Evolutionary conservation across 2,888 invertebrate species (phyloP), one percentile per base, ranked within the genome.

Genomic region (Disparrhopalites patrizii): DNA sequence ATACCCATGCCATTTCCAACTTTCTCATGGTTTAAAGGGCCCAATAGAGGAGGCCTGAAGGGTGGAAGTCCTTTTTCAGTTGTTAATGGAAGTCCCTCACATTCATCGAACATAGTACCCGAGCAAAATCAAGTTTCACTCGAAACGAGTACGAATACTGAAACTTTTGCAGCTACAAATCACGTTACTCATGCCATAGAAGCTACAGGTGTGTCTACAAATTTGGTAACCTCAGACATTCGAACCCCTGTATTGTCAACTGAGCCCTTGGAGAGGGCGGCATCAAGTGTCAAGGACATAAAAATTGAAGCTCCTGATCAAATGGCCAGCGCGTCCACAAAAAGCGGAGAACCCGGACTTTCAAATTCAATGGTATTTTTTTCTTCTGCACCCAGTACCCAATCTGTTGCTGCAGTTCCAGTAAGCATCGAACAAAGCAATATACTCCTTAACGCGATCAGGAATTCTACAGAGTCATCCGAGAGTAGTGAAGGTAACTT

Each of bases 61-160:
- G 75, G 75, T 1, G 75, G 75, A 20, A 73, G 67, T 58, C 75
- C 75, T 1, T 74, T 73, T 58, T 73, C 74, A 1, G 73, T 75
- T 1, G 71, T 75, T 2, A 72, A 69, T 62, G 75, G 73, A 50
- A 70, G 64, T 43, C 67, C 68, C 13, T 62, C 71, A n/a, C 62
- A 69, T 27, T 66, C 62, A 13, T 57, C 64, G 27, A 38, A 43
- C 13, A 47, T 62, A 38, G 36, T 57, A 38, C 52, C 67, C 51
- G 60, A 60, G 27, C 57, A 68, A 30, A 55, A 40, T 15, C 31
- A 54, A 27, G n/a, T 31, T 25, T 20, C 36, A 3, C n/a, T 61
- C 2, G 57, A 57, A 15, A 62, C 23, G 28, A 62, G 36, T 27
- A 51, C 15, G 25, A 52, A 43, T 28, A 5, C 40, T 18, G 57